These are phyloP conservation scores for Drosophila kepulauana DNA, from an alignment of 1,140 invertebrate species.

Conservation along the genomic window DNA sequence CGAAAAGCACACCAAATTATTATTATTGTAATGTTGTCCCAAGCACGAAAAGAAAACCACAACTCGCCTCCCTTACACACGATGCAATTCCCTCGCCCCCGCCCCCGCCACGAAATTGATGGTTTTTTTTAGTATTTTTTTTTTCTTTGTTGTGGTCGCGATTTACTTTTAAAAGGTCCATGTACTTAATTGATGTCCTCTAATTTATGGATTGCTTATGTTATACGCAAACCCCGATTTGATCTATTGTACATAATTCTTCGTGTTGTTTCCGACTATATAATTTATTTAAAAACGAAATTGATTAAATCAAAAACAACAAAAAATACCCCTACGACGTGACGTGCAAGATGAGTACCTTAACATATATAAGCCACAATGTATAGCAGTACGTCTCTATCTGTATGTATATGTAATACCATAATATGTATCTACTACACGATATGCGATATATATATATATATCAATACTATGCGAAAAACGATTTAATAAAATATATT, in stretches of 20 bases:
- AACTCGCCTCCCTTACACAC: background rate
- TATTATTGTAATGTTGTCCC: slow-evolving; percentile 69
- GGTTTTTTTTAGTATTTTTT: slow-evolving; percentile 9
- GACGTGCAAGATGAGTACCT: slow-evolving; percentile 6
- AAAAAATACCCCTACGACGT: slow-evolving; percentile 11
- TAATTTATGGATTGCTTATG: slow-evolving; percentile 33
- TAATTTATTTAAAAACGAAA: slow-evolving; percentile 73
- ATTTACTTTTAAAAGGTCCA: slow-evolving; percentile 64
- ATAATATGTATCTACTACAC: slow-evolving; percentile 48
- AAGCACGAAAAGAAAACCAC: slow-evolving; percentile 29
- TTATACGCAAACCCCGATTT: slow-evolving; percentile 18
- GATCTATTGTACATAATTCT: slow-evolving; percentile 74
- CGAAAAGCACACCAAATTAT: slow-evolving; percentile 73
- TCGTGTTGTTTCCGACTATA: slow-evolving; percentile 63
- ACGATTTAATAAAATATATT: slow-evolving; percentile 67
- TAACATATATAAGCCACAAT: slow-evolving; percentile 5
- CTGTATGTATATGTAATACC: slow-evolving; percentile 29
- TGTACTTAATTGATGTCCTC: slow-evolving; percentile 58
- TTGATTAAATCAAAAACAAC: slow-evolving; percentile 24
- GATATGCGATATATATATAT: slow-evolving; percentile 53
- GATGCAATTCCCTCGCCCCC: background rate
- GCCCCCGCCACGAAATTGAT: background rate
- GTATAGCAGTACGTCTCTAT: slow-evolving; percentile 18
- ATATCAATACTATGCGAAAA: slow-evolving; percentile 58
- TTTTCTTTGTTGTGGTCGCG: slow-evolving; percentile 19